A percentile compares a stretch with the other conserved stretches of the same genome.
Conservation (phyloP, 2,797 vertebrate species). For the Cirrhinus molitorella region DNA sequence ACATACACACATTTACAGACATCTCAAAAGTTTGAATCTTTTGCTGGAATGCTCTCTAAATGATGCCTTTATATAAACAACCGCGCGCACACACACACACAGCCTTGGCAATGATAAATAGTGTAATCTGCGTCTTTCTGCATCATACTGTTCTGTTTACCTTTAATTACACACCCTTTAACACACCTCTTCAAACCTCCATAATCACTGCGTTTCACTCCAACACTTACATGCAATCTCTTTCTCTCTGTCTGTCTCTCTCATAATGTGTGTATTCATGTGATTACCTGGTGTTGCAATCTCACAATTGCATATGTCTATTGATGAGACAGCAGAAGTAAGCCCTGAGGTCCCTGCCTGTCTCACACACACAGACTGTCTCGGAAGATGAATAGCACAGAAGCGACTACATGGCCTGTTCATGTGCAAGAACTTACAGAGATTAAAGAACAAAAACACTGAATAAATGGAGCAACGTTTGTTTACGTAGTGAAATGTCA, state of each 20-base stretch:
- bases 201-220: conserved; percentile 59
- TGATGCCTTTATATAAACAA: conserved; percentile 15
- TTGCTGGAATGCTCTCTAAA: conserved; percentile 17
- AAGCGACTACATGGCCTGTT: neutral
- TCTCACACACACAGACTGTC: neutral
- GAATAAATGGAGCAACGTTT: neutral
- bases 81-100: neutral
- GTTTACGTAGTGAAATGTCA: neutral
- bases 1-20: neutral
- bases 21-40: neutral
- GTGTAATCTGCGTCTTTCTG: conserved; percentile 47
- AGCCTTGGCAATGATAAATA: conserved; percentile 27
- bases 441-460: neutral
- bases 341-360: conserved; percentile 22
- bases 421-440: neutral
- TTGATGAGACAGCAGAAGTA: conserved; percentile 57
- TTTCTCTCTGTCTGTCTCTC: conserved; percentile 42
- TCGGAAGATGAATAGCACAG: conserved; percentile 13
- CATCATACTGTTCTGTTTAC: conserved; percentile 54
- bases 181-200: conserved; percentile 58
- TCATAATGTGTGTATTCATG: conserved; percentile 53
- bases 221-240: conserved; percentile 49
- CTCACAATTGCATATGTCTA: conserved; percentile 50
- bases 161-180: conserved; percentile 63
- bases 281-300: conserved; percentile 57